These are phyloP conservation scores for Agrochola lychnidis DNA, from an alignment of 2,888 invertebrate species.

Conservation along the genomic window DNA sequence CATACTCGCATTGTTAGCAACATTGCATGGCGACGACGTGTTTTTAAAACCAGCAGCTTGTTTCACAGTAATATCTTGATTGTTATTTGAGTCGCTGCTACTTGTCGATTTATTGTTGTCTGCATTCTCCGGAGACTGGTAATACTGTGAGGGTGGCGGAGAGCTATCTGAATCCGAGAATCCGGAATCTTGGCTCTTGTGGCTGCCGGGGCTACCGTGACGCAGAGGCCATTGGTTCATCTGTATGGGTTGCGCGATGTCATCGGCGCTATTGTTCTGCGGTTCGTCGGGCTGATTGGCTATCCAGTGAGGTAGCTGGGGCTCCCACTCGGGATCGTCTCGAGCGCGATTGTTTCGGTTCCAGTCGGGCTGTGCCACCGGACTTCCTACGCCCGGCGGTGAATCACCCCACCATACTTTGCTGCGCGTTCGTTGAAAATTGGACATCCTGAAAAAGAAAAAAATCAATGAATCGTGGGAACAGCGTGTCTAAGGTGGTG, in stretches of 20 bases:
- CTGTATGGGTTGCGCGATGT: constrained; percentile 81
- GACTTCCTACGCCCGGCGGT: constrained; percentile 85
- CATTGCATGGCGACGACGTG: constrained; percentile 75
- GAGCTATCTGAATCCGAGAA: constrained; percentile 95
- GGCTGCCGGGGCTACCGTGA: constrained; percentile 91
- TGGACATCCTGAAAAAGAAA: constrained; percentile 91
- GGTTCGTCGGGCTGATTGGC: constrained; percentile 86
- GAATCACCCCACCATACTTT: constrained; percentile 93
- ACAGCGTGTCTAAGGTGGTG: constrained; percentile 75
- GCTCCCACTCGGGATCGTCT: constrained; percentile 87
- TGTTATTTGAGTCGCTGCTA: constrained; percentile 87
- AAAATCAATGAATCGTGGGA: constrained; percentile 82
- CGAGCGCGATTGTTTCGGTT: constrained; percentile 77
- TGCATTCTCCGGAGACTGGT: constrained; percentile 78
- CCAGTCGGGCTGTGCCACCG: constrained; percentile 81
- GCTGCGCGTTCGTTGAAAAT: constrained; percentile 92
- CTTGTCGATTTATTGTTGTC: constrained; percentile 84
- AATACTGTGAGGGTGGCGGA: constrained; percentile 88
- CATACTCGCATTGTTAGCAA: constrained; percentile 77
- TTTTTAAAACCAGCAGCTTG: constrained; percentile 86
- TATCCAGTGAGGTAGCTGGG: constrained; percentile 89
- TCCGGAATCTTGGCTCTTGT: constrained; percentile 95
- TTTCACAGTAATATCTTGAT: constrained; percentile 87
- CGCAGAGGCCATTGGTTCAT: constrained; percentile 87
- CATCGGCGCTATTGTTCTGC: constrained; percentile 82